Conservation (phyloP, 2,888 invertebrate genomes). For the Oscheius onirici region DNA sequence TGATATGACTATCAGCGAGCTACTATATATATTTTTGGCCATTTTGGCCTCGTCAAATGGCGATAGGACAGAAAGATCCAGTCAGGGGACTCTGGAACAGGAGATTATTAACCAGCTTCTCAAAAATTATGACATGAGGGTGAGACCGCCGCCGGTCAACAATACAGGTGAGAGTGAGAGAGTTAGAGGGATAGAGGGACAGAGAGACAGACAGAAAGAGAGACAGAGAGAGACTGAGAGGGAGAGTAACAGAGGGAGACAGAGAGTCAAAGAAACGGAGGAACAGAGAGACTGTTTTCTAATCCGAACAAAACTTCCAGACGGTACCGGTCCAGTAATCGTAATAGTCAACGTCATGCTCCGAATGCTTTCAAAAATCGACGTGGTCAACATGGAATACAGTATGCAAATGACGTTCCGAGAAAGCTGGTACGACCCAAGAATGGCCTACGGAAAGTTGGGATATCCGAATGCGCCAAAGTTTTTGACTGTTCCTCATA, state of each 20-base stretch:
- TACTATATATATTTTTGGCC: no score
- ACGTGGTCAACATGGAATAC: conserved; percentile 99
- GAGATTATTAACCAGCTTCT: conserved; percentile 61
- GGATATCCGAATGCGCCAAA: conserved; percentile 56
- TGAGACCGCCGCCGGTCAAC: conserved; percentile 66
- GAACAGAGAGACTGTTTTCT: no score
- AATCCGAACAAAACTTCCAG: conserved; percentile 18
- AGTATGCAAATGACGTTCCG: conserved; percentile 96
- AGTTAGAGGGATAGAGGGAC: no score
- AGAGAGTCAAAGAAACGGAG: no score
- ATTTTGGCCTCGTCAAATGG: no score
- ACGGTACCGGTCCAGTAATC: conserved; percentile 85
- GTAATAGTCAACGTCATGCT: conserved; percentile 97
- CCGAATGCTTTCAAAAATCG: conserved; percentile 95
- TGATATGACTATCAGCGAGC: no score
- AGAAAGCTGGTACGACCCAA: conserved; percentile 94
- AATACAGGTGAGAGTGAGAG: conserved; percentile 37
- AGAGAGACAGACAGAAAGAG: no score
- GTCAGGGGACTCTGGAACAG: conserved; percentile 44
- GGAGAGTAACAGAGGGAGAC: no score
- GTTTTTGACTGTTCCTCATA: conserved; percentile 69
- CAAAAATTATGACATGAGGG: conserved; percentile 64
- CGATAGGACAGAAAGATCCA: not conserved
- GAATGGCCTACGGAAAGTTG: conserved; percentile 74
- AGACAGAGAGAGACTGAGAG: no score